Percentiles rank a stretch among this genome's conserved stretches.
Evolutionary conservation across 1,140 invertebrate genomes (phyloP).

Genomic region (Halyomorpha halys): DNA sequence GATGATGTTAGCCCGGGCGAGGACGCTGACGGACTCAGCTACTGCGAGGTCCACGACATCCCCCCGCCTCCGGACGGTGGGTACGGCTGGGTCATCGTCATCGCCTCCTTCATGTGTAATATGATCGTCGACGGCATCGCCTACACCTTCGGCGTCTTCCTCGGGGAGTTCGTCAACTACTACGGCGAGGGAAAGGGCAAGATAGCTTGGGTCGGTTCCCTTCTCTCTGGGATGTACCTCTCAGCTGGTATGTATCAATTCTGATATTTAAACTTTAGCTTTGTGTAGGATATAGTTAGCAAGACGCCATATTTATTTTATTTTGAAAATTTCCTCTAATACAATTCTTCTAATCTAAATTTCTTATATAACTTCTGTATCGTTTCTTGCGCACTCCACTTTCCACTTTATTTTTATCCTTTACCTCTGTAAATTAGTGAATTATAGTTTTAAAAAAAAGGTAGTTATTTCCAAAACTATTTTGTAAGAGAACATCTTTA

Average conservation of each 20-base stretch:
- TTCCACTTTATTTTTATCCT: too few relatives aligned
- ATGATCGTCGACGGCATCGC: conserved; percentile 96
- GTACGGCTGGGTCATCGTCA: conserved; percentile 89
- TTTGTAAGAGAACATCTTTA: too few relatives aligned
- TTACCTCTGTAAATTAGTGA: too few relatives aligned
- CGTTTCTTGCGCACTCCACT: too few relatives aligned
- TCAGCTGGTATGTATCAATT: conserved; percentile 59
- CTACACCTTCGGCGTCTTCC: conserved; percentile 85
- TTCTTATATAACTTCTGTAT: too few relatives aligned
- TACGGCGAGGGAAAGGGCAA: conserved; percentile 79
- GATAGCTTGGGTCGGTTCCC: conserved; percentile 86
- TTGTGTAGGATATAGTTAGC: too few relatives aligned
- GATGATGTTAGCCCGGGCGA: conserved; percentile 58
- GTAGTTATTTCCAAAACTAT: too few relatives aligned
- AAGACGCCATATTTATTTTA: too few relatives aligned
- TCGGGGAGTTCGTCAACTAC: conserved; percentile 65
- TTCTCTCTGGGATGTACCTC: conserved; percentile 88
- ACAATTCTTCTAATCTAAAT: too few relatives aligned
- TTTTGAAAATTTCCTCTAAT: too few relatives aligned
- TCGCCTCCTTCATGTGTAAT: conserved; percentile 95
- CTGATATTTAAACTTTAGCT: background rate
- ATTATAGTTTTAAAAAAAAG: too few relatives aligned
- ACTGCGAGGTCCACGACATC: conserved; percentile 61
- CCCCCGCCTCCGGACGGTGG: conserved; percentile 75
- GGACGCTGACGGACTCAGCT: conserved; percentile 48